phyloP scores from a whole-genome alignment of 2,113 vertebrate species.

The Puntigrus tetrazona region DNA sequence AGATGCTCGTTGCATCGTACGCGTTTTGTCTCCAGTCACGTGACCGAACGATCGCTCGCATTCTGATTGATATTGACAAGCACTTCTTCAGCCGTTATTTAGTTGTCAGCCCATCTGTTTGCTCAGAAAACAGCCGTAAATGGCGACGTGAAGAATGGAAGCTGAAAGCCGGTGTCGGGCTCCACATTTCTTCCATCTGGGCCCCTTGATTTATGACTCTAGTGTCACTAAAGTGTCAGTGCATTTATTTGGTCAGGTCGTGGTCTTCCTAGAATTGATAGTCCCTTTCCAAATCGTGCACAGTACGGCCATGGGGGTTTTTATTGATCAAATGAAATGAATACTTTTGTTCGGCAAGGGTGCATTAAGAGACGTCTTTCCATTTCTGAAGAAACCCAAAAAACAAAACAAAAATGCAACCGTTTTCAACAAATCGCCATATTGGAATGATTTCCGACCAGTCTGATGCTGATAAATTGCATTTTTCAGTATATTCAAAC shows the following conservation, averaged over 20 bases:
- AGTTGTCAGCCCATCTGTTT: slow-evolving; percentile 31
- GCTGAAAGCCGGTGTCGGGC: neutral
- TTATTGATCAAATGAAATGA: neutral
- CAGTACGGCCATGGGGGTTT: neutral
- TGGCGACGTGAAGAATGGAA: neutral
- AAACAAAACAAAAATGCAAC: neutral
- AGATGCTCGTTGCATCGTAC: neutral
- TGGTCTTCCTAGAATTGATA: neutral
- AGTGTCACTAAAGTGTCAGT: slow-evolving; percentile 15
- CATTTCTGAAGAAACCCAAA: neutral
- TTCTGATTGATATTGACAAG: slow-evolving; percentile 20
- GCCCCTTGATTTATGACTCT: neutral
- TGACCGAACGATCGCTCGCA: neutral
- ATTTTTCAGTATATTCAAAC: neutral
- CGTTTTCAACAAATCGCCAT: neutral
- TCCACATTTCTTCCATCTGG: slow-evolving; percentile 5
- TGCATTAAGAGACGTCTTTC: neutral
- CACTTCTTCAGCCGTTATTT: slow-evolving; percentile 2
- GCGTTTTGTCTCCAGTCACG: neutral
- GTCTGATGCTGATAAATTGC: neutral
- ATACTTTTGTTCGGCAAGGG: neutral
- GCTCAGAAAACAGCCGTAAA: slow-evolving; percentile 20
- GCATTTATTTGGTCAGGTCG: neutral
- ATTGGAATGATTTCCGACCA: neutral
- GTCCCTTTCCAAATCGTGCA: neutral